A percentile compares a stretch with the other conserved stretches of the same genome.
phyloP scores from a whole-genome alignment of 2,113 vertebrate genomes.

The Cisticola juncidis region DNA sequence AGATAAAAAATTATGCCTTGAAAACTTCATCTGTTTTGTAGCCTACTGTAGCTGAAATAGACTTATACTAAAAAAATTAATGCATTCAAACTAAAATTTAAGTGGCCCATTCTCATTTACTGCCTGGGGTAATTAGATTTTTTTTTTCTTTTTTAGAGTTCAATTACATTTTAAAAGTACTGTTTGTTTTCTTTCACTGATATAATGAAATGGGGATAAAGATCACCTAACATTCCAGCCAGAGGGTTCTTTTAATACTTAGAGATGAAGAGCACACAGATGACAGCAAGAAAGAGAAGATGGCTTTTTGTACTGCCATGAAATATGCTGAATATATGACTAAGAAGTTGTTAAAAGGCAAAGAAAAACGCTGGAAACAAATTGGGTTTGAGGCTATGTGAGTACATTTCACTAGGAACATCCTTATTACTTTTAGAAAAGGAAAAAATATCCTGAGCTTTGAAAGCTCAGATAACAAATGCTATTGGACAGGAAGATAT shows the following conservation, averaged over 20 bases:
- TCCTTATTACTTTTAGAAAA: background rate
- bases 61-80: constrained; percentile 3
- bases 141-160: background rate
- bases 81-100: background rate
- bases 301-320: background rate
- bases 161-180: constrained; percentile 1
- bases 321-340: background rate
- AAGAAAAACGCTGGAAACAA: background rate
- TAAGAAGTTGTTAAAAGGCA: background rate
- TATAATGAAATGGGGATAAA: constrained; percentile 18
- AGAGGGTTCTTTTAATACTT: background rate
- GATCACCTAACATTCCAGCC: background rate
- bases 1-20: background rate
- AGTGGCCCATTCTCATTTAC: background rate
- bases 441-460: background rate
- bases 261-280: background rate
- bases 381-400: background rate
- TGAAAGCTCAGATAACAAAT: background rate
- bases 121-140: background rate
- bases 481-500: background rate
- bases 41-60: constrained; percentile 3
- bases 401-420: background rate
- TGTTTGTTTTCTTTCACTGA: constrained; percentile 30
- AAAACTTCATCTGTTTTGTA: constrained; percentile 2
- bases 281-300: background rate